Evolutionary conservation across 2,797 vertebrate species (phyloP).

Genomic region (Malurus splendens): DNA sequence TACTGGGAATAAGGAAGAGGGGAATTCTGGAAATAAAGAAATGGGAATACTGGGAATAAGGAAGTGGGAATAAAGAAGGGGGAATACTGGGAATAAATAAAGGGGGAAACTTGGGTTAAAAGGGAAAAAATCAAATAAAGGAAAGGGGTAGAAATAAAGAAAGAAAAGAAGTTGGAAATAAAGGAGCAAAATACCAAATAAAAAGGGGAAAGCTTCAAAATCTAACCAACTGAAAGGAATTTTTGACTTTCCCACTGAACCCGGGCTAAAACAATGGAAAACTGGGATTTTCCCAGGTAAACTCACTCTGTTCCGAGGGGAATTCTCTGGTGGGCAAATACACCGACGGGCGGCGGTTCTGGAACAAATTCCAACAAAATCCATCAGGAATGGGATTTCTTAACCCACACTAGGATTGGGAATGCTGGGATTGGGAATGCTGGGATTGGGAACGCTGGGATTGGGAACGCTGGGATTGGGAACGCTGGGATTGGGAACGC

Average conservation of each 20-base stretch:
- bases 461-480: not conserved
- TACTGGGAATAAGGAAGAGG: not conserved
- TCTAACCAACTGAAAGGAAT: too few relatives aligned
- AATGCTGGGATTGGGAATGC: not conserved
- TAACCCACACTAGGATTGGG: too few relatives aligned
- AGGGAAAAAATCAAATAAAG: too few relatives aligned
- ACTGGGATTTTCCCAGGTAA: accelerated
- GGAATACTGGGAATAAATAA: not conserved
- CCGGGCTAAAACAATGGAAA: accelerated
- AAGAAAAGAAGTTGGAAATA: not conserved
- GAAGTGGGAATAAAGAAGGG: not conserved
- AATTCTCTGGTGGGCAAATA: not conserved
- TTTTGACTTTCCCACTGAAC: accelerated
- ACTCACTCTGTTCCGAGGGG: not conserved
- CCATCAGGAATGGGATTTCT: not conserved
- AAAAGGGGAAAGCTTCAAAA: not conserved
- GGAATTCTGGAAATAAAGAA: not conserved
- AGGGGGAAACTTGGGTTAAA: too few relatives aligned
- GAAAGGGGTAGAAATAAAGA: too few relatives aligned
- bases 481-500: too few relatives aligned
- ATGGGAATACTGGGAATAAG: not conserved
- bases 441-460: not conserved
- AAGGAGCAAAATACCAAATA: accelerated
- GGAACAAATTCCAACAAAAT: not conserved
- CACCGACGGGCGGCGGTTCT: not conserved